Evolutionary conservation across 2,797 vertebrate genomes (phyloP), one percentile per base, ranked within the genome.

Genomic region (Pteropus rufus): DNA sequence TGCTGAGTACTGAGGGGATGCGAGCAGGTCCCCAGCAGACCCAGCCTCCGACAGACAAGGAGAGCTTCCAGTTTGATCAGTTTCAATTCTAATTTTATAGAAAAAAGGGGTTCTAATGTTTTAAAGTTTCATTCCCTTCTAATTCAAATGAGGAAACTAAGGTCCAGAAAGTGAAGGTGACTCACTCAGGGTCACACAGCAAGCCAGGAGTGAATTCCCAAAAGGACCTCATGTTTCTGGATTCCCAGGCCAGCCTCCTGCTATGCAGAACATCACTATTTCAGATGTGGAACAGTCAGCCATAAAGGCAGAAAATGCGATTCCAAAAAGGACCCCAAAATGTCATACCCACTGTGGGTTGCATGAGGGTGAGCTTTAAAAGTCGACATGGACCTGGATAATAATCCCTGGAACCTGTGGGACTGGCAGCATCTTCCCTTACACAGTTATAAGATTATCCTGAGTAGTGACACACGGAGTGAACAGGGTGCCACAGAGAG

Each of bases 51-150:
- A 14, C 1, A 36, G 64, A 84, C 19, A 67, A 39, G 39, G 29
- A 52, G 29, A 87, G 85, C 94, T 81, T 84, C 91, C 19, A n/a
- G 23, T 4, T 3, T 23, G 56, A 77, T 81, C 79, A 14, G 34
- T 52, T 91, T 91, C 67, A 85, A 62, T 84, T 82, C 36, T 46
- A n/a, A 76, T 5, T 81, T 70, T 91, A 91, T 69, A 76, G 58
- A 52, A 65, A 91, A 62, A 90, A 91, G 49, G 58, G 39, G 44
- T 46, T 79, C 87, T 10, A 11, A 1, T 10, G 15, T 75, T 72
- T 58, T 77, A 19, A 76, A 82, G 31, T 65, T 87, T 87, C 65
- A 19, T 41, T 69, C 23, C 36, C 52, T 73, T 81, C 39, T 65
- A 39, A 89, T 16, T 88, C 16, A 49, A 34, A 79, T 58, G 52